Percentiles rank a stretch among this genome's conserved stretches.
phyloP scores from a whole-genome alignment of 2,888 invertebrate species.

The Gryllus longicercus region DNA sequence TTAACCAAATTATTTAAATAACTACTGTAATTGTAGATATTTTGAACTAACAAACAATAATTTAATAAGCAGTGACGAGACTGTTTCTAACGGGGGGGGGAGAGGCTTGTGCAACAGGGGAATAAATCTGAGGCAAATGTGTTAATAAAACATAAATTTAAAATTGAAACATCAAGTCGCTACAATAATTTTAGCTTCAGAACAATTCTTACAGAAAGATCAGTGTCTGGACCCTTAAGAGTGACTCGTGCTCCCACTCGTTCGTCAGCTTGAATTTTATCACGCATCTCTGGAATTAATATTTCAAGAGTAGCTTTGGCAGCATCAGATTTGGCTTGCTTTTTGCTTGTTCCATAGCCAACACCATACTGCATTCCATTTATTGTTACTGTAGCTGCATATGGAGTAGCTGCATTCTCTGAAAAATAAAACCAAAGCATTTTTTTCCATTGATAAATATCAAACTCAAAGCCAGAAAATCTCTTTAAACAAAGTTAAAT shows the following conservation, averaged over 20 bases:
- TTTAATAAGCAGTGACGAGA: too few relatives aligned
- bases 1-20: too few relatives aligned
- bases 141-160: background rate
- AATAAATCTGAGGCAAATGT: too few relatives aligned
- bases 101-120: too few relatives aligned
- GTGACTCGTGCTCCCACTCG: constrained; percentile 48
- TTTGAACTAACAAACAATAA: too few relatives aligned
- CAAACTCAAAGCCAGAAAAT: too few relatives aligned
- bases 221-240: constrained; percentile 50
- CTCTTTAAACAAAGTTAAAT: too few relatives aligned
- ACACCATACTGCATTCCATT: constrained; percentile 90
- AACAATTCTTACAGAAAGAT: constrained; percentile 50
- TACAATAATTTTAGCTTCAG: background rate
- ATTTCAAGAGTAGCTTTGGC: constrained; percentile 85
- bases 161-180: background rate
- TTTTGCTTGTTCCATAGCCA: constrained; percentile 92
- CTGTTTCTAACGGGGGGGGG: too few relatives aligned
- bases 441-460: too few relatives aligned
- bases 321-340: constrained; percentile 92
- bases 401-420: constrained; percentile 90
- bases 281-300: constrained; percentile 87
- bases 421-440: constrained; percentile 31
- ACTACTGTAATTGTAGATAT: too few relatives aligned
- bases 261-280: constrained; percentile 67
- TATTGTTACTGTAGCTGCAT: constrained; percentile 89